A percentile compares a stretch with the other conserved stretches of the same genome.
phyloP scores from a whole-genome alignment of 2,113 vertebrate species.

The Tachysurus vachellii region DNA sequence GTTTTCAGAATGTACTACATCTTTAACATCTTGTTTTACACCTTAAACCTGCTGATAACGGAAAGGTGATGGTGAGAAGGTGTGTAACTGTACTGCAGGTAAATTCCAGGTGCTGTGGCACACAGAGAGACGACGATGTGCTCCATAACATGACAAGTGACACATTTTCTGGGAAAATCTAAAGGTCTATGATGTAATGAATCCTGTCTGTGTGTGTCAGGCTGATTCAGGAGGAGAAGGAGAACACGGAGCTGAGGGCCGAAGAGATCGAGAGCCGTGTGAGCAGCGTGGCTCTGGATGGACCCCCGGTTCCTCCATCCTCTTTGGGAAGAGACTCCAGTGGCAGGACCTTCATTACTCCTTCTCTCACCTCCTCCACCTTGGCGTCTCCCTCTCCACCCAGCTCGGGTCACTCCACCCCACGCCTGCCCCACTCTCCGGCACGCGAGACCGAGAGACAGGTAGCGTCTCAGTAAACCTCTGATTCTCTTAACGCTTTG shows the following conservation, averaged over 20 bases:
- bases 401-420: conserved; percentile 89
- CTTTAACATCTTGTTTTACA: too few relatives aligned
- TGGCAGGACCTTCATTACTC: conserved; percentile 81
- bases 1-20: too few relatives aligned
- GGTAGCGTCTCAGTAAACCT: conserved; percentile 56
- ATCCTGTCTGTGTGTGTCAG: conserved; percentile 58
- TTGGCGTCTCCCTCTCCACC: conserved; percentile 90
- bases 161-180: not conserved
- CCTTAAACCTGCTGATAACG: too few relatives aligned
- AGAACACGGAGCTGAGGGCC: conserved; percentile 86
- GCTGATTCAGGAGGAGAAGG: conserved; percentile 92
- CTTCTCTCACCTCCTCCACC: conserved; percentile 90
- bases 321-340: conserved; percentile 71
- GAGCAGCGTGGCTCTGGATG: conserved; percentile 83
- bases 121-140: too few relatives aligned
- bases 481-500: not conserved
- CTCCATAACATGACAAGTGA: too few relatives aligned
- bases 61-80: too few relatives aligned
- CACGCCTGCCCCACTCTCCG: conserved; percentile 85
- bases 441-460: conserved; percentile 83
- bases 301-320: conserved; percentile 77
- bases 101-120: too few relatives aligned
- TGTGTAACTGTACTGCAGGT: too few relatives aligned
- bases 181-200: not conserved
- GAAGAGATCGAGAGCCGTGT: conserved; percentile 90